A percentile compares a stretch with the other conserved stretches of the same genome.
Evolutionary conservation across 2,888 invertebrate genomes (phyloP).

Genomic region (Acrocyrtus sp.): DNA sequence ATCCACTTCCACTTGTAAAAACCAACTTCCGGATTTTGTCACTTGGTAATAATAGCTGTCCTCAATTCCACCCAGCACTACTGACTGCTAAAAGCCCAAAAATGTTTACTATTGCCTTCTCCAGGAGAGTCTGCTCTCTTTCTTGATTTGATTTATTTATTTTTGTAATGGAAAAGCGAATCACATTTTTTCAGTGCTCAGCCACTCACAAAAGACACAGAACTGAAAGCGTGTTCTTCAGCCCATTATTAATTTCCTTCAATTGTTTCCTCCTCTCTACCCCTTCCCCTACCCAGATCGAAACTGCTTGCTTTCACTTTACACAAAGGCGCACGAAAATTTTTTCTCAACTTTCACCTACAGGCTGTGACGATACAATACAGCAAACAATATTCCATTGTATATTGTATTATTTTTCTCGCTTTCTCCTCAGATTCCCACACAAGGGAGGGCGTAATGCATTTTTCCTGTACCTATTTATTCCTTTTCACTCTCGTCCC

Average conservation of each 20-base stretch:
- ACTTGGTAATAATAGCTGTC: background rate
- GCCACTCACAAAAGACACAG: no score
- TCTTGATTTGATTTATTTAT: no score
- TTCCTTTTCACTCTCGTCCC: background rate
- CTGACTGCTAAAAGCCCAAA: no score
- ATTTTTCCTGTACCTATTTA: background rate
- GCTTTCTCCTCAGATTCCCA: background rate
- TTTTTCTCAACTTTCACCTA: background rate
- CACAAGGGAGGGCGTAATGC: background rate
- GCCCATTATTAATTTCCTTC: background rate
- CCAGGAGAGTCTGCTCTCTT: no score
- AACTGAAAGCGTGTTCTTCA: background rate
- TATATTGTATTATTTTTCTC: background rate
- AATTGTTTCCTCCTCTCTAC: background rate
- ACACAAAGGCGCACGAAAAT: no score
- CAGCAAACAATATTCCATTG: background rate
- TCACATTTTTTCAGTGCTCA: no score
- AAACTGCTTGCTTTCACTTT: no score
- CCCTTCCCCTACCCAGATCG: background rate
- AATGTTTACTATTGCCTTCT: no score
- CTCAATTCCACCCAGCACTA: background rate
- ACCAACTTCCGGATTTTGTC: constrained; percentile 38
- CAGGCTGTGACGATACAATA: no score
- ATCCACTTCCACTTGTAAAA: constrained; percentile 4
- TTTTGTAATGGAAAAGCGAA: no score